Conservation (phyloP, 2,113 vertebrate species). For the Pipra filicauda region DNA sequence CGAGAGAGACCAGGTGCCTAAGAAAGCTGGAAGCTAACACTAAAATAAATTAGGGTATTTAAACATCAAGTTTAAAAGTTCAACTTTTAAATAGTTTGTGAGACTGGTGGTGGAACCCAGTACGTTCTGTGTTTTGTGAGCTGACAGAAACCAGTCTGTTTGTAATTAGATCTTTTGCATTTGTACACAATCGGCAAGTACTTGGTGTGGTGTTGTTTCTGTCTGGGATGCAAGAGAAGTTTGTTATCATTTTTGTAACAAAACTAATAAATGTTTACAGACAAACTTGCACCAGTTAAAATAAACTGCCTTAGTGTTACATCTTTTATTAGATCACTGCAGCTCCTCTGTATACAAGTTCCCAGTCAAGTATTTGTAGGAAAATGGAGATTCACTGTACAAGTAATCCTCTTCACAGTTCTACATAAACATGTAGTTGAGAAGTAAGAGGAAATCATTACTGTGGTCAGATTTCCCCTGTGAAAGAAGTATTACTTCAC, state of each 20-base stretch:
- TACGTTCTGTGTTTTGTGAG: not conserved
- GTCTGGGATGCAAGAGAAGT: not conserved
- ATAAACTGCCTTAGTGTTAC: not conserved
- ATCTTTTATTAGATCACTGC: not conserved
- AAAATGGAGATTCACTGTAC: not conserved
- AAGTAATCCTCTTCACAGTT: not conserved
- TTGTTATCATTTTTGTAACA: conserved; percentile 25
- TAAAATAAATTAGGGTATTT: not conserved
- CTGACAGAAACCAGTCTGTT: conserved; percentile 2
- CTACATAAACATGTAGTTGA: not conserved
- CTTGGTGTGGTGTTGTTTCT: not conserved
- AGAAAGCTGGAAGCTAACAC: not conserved
- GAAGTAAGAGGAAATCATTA: not conserved
- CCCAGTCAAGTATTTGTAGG: not conserved
- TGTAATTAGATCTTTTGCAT: not conserved
- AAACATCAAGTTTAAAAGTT: not conserved
- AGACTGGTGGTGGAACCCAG: not conserved
- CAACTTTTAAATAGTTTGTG: not conserved
- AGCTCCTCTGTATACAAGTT: not conserved
- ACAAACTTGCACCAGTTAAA: conserved; percentile 18
- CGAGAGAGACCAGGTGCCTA: not conserved
- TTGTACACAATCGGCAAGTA: not conserved
- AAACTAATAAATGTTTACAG: conserved; percentile 14
- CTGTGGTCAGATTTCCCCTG: not conserved
- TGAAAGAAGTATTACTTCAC: not conserved